These are phyloP conservation scores for Distichodus sexfasciatus DNA, from an alignment of 2,797 vertebrate species.

Conservation along the genomic window DNA sequence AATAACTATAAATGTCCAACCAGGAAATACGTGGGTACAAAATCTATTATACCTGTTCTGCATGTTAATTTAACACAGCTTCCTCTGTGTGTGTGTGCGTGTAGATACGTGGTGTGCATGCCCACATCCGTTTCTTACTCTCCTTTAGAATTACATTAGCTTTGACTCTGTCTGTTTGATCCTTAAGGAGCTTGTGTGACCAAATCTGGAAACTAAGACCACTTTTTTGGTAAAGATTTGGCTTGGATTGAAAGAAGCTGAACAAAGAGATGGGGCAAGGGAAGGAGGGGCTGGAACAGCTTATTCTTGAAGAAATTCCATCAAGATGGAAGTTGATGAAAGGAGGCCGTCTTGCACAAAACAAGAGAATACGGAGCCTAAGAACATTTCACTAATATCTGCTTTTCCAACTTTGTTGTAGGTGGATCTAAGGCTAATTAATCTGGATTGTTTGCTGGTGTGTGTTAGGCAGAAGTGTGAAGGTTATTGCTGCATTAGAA, in stretches of 20 bases:
- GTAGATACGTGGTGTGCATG: no score
- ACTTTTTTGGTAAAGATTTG: constrained; percentile 57
- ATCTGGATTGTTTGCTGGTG: constrained; percentile 42
- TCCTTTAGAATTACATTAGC: no score
- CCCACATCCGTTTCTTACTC: no score
- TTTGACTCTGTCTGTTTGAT: no score
- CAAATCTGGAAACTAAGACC: constrained; percentile 49
- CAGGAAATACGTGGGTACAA: no score
- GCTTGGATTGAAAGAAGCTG: constrained; percentile 40
- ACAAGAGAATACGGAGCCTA: background rate
- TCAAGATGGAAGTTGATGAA: constrained; percentile 2
- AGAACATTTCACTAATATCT: background rate
- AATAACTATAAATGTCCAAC: no score
- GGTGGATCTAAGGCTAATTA: constrained; percentile 47
- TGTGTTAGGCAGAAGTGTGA: constrained; percentile 37
- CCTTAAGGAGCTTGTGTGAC: constrained; percentile 58
- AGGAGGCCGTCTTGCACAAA: background rate
- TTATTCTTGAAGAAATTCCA: constrained; percentile 24
- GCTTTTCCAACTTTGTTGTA: constrained; percentile 3
- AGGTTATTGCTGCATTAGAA: constrained; percentile 44
- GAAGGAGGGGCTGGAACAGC: background rate
- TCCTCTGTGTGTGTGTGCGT: no score
- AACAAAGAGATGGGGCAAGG: background rate
- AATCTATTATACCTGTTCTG: no score
- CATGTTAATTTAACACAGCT: no score